phyloP scores from a whole-genome alignment of 2,888 invertebrate species.

The Hypercompe scribonia region DNA sequence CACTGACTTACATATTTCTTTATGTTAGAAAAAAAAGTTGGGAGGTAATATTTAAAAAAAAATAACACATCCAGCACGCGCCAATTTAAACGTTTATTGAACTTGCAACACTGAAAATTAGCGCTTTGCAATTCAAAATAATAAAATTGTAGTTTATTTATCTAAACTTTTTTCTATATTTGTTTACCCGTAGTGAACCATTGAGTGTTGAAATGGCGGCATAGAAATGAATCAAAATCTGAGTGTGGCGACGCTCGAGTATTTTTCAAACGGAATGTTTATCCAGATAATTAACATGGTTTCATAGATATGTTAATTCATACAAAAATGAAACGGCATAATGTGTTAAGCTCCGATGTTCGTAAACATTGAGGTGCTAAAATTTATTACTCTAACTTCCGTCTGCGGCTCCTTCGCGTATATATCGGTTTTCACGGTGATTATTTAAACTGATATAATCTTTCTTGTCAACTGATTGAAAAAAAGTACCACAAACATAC shows the following conservation, averaged over 20 bases:
- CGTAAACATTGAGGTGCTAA: not conserved
- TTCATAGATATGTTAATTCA: slow-evolving; percentile 34
- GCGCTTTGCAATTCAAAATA: not conserved
- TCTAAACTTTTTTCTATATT: not conserved
- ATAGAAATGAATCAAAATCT: not conserved
- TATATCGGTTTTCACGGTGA: too few species aligned
- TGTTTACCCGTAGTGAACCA: not conserved
- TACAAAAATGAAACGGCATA: slow-evolving; percentile 22
- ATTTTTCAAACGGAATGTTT: not conserved
- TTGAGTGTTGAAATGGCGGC: not conserved
- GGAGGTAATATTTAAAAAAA: too few species aligned
- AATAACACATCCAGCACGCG: not conserved
- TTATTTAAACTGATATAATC: too few species aligned
- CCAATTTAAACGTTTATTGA: not conserved
- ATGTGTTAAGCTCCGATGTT: not conserved
- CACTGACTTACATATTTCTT: too few species aligned
- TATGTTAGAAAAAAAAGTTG: too few species aligned
- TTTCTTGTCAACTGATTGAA: too few species aligned
- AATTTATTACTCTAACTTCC: too few species aligned
- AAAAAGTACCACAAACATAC: too few species aligned
- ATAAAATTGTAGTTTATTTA: not conserved
- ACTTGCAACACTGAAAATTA: not conserved
- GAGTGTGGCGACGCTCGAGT: not conserved
- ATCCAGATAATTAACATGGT: slow-evolving; percentile 1
- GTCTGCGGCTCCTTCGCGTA: too few species aligned